phyloP scores from a whole-genome alignment of 2,888 invertebrate species.

The Pristionchus fissidentatus region DNA sequence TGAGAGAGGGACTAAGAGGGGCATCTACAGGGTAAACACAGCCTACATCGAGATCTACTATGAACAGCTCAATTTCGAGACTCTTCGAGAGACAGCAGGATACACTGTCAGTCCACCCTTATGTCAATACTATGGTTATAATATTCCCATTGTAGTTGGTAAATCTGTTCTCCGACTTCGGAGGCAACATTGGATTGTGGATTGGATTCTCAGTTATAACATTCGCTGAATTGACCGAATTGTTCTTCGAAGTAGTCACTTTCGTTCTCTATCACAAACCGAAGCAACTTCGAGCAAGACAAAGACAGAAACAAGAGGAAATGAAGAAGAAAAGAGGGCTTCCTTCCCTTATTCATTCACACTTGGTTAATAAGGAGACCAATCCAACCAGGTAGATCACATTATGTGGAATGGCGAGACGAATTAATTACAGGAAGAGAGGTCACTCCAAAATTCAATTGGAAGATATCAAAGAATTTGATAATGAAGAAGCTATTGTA shows the following conservation, averaged over 20 bases:
- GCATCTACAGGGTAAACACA: slow-evolving; percentile 63
- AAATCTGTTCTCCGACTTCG: slow-evolving; percentile 75
- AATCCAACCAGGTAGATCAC: not conserved
- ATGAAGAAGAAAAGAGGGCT: slow-evolving; percentile 13
- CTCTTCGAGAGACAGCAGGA: slow-evolving; percentile 74
- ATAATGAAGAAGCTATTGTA: not conserved
- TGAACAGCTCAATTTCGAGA: slow-evolving; percentile 75
- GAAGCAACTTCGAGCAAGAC: slow-evolving; percentile 30
- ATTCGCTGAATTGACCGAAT: slow-evolving; percentile 60
- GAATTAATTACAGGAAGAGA: not conserved
- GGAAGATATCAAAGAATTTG: slow-evolving; percentile 28
- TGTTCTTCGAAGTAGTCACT: slow-evolving; percentile 57
- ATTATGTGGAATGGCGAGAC: too few relatives aligned
- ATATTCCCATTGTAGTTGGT: slow-evolving; percentile 66
- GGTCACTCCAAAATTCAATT: not conserved
- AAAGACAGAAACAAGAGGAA: slow-evolving; percentile 5
- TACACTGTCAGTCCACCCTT: slow-evolving; percentile 72
- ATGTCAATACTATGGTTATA: not conserved
- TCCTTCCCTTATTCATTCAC: slow-evolving; percentile 29
- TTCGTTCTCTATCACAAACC: slow-evolving; percentile 45
- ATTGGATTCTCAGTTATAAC: slow-evolving; percentile 75
- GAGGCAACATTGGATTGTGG: slow-evolving; percentile 76
- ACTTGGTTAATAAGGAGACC: not conserved
- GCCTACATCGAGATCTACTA: slow-evolving; percentile 76
- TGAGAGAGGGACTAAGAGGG: not conserved